phyloP scores from a whole-genome alignment of 23 tunicate genomes.

The Halocynthia aurantium region DNA sequence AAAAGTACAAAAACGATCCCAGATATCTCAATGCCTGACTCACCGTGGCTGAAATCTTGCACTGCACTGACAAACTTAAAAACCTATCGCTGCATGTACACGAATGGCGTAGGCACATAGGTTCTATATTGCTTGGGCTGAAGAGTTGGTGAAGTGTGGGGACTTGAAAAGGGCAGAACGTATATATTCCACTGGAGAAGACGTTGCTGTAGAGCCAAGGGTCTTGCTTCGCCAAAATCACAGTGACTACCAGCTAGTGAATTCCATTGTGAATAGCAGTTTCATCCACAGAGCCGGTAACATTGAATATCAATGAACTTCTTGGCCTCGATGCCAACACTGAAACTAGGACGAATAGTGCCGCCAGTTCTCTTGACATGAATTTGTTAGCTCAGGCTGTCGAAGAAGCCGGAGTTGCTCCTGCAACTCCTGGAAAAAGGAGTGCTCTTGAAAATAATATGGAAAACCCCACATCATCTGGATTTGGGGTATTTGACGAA shows the following conservation, averaged over 20 bases:
- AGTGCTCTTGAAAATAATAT: no score
- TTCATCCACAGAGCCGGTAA: no score
- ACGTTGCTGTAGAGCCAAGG: slow-evolving; percentile 45
- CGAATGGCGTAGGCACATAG: slow-evolving; percentile 42
- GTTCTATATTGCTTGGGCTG: slow-evolving; percentile 83
- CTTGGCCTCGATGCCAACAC: no score
- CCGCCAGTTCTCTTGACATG: neutral
- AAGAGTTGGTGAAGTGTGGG: slow-evolving; percentile 62
- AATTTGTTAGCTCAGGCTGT: slow-evolving; percentile 50
- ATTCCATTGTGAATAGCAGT: no score
- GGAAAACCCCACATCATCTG: neutral
- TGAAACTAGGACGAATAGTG: no score
- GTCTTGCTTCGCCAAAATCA: slow-evolving; percentile 25
- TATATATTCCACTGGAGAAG: slow-evolving; percentile 45
- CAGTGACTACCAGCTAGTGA: slow-evolving; percentile 1
- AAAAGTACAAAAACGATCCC: slow-evolving; percentile 50
- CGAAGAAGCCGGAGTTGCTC: slow-evolving; percentile 37
- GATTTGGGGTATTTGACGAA: neutral
- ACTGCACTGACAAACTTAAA: slow-evolving; percentile 25
- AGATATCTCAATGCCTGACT: slow-evolving; percentile 80
- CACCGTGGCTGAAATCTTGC: slow-evolving; percentile 24
- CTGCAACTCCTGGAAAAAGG: neutral
- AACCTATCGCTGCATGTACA: slow-evolving; percentile 51
- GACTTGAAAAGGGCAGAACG: slow-evolving; percentile 43
- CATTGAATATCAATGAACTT: no score